Conservation (phyloP, 2,797 vertebrate genomes). For the Discoglossus pictus region DNA sequence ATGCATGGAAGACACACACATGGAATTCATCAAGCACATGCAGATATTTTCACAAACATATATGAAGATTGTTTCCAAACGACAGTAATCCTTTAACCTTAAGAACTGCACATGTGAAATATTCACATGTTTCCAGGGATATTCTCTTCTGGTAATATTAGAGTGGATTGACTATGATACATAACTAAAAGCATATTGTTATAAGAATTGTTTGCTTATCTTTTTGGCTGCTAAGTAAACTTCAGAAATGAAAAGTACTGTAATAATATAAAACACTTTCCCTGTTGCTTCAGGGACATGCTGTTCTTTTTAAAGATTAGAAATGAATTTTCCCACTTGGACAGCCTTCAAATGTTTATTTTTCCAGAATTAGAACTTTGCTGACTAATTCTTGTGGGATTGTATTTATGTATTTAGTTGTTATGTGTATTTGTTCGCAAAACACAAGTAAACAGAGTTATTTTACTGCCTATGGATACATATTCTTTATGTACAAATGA, state of each 20-base stretch:
- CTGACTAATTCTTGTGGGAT: constrained; percentile 34
- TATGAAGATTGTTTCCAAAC: no score
- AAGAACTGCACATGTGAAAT: neutral
- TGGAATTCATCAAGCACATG: no score
- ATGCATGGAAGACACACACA: constrained; percentile 1
- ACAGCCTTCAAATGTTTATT: constrained; percentile 35
- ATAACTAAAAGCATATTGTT: constrained; percentile 17
- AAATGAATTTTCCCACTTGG: constrained; percentile 45
- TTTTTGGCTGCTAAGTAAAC: constrained; percentile 48
- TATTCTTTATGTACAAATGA: constrained; percentile 19
- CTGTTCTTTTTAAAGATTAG: constrained; percentile 42
- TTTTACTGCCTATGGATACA: constrained; percentile 20
- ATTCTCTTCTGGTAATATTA: constrained; percentile 15
- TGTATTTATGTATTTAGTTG: constrained; percentile 30
- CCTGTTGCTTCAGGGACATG: constrained; percentile 52
- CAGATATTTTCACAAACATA: no score
- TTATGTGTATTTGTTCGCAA: constrained; percentile 35
- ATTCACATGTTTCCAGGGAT: constrained; percentile 36
- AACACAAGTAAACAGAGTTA: constrained; percentile 34
- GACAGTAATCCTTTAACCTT: no score
- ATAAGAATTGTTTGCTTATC: constrained; percentile 23
- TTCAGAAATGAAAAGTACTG: constrained; percentile 49
- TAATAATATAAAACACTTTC: constrained; percentile 56
- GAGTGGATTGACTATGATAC: constrained; percentile 47
- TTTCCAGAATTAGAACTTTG: constrained; percentile 37